Percentiles rank a stretch among this genome's conserved stretches.
These are phyloP conservation scores for Brachypodius melanocephalos DNA, from an alignment of 2,113 vertebrate species.

Conservation along the genomic window DNA sequence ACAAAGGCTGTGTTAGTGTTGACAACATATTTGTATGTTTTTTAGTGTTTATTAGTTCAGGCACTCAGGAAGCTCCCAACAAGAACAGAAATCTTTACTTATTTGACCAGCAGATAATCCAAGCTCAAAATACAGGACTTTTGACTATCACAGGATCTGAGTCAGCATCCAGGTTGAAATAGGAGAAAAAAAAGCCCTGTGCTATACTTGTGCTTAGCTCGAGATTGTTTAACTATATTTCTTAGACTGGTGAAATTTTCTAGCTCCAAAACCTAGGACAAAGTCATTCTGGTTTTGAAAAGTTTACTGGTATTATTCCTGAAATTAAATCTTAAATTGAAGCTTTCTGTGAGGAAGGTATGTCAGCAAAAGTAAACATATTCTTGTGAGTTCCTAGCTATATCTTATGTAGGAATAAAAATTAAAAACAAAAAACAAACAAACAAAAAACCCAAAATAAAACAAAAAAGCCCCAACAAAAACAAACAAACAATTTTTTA, in stretches of 20 bases:
- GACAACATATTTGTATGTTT: not conserved
- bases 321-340: not conserved
- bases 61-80: not conserved
- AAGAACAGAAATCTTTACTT: not conserved
- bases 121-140: not conserved
- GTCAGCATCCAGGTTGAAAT: accelerated
- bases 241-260: not conserved
- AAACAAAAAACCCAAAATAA: not conserved
- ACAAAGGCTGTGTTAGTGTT: not conserved
- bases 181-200: not conserved
- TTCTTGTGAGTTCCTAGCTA: not conserved
- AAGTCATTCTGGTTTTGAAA: not conserved
- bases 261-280: not conserved
- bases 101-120: not conserved
- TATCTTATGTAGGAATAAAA: not conserved
- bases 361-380: not conserved
- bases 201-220: not conserved
- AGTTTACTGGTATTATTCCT: not conserved
- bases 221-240: not conserved
- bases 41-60: not conserved
- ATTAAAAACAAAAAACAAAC: no score
- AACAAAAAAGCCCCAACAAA: not conserved
- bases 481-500: no score
- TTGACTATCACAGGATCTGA: not conserved
- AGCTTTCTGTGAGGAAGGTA: not conserved